Base-by-base conservation (phyloP, 1,140 invertebrate species). In the Bombyx mori region DNA sequence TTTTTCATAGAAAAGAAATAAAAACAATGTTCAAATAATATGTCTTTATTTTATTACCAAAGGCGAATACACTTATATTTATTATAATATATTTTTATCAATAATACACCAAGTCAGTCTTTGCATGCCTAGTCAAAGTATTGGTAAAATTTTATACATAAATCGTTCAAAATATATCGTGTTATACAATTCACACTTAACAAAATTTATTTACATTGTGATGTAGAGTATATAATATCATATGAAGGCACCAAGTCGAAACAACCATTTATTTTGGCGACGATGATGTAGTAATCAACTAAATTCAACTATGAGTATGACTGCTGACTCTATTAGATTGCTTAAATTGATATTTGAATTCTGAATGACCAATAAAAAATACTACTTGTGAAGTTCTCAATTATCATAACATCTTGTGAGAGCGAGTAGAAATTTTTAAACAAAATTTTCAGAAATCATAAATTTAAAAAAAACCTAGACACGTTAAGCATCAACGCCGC, bases 61-160 rank as follows among this genome's bases (percentile, higher is more conserved):
- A 79, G 80, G 76, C 79, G 77, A 77, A 79, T 75, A 84, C 63
- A 66, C 72, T 80, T 75, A 79, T 7, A 35, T 35, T 35, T 35
- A 35, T 35, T 35, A 35, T 35, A 60, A 73, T 71, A 70, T 80
- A 58, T 69, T 65, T 56, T 44, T 69, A 35, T 35, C 64, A 68
- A 73, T 77, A 77, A 81, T 83, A 84, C 72, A 82, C 77, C 77
- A 84, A 86, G 82, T 86, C 83, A 86, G 83, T 86, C 83, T 86
- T 86, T 85, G 77, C 79, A 80, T 79, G 80, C 73, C 77, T 83
- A 83, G 75, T 81, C 69, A 75, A 76, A 71, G 66, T 70, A 73
- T 81, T 73, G 72, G 75, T 82, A 82, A 77, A 64, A 74, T 75
- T 67, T 69, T 62, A 51, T 71, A 69, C 68, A 74, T 60, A 67